Conservation (phyloP, 2,797 vertebrate genomes). For the Moxostoma hubbsi region DNA sequence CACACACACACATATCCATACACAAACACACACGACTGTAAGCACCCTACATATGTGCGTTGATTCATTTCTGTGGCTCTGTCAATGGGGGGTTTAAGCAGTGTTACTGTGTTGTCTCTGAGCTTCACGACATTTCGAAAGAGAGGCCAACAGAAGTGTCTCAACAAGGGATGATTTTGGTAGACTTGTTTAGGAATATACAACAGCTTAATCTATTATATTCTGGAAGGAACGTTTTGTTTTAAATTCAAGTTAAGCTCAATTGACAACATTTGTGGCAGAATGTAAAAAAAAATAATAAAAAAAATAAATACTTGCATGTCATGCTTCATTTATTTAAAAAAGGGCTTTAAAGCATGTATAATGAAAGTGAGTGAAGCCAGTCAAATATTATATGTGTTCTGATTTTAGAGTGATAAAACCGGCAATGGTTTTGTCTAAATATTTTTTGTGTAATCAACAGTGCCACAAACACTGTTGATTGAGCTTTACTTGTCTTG, state of each 20-base stretch:
- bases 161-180: background rate
- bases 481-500: too few relatives aligned
- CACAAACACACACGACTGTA: background rate
- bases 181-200: background rate
- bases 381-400: too few relatives aligned
- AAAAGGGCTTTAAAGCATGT: background rate
- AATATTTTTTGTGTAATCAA: too few relatives aligned
- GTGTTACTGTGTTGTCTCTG: background rate
- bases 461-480: too few relatives aligned
- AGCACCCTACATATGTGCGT: conserved; percentile 19
- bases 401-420: too few relatives aligned
- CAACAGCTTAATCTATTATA: background rate
- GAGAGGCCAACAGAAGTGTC: background rate
- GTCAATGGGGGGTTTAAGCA: background rate
- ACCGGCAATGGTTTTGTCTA: too few relatives aligned
- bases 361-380: too few relatives aligned
- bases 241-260: too few relatives aligned
- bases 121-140: background rate
- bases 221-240: too few relatives aligned
- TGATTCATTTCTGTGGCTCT: conserved; percentile 51
- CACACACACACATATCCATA: background rate
- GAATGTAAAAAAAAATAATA: background rate
- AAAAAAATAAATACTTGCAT: too few relatives aligned
- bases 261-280: too few relatives aligned
- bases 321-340: background rate